Conservation (phyloP, 2,888 invertebrate species). For the Euplexia lucipara region DNA sequence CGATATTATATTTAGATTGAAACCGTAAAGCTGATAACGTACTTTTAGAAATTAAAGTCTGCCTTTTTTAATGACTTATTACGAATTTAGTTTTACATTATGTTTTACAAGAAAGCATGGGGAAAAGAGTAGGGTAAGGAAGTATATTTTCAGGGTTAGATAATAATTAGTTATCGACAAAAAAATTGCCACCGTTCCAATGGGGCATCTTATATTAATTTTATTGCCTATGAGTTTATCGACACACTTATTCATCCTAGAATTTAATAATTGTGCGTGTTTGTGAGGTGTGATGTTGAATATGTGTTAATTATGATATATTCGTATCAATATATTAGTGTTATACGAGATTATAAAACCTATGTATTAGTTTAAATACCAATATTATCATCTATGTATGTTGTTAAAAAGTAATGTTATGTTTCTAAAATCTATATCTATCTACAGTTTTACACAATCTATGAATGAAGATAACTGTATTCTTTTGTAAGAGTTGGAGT, state of each 20-base stretch:
- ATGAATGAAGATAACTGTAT: conserved; percentile 21
- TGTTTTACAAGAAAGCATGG: conserved; percentile 1
- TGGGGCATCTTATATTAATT: conserved; percentile 1
- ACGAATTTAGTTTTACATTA: neutral
- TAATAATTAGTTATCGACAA: conserved; percentile 3
- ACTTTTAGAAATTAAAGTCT: conserved; percentile 20
- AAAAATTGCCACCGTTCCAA: conserved; percentile 3
- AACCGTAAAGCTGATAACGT: conserved; percentile 6
- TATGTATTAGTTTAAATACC: conserved; percentile 18
- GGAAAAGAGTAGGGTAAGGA: neutral
- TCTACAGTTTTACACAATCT: conserved; percentile 23
- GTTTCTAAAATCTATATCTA: conserved; percentile 35
- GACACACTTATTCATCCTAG: conserved; percentile 11
- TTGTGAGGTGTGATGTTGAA: conserved; percentile 35
- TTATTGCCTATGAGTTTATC: conserved; percentile 8
- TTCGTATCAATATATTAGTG: conserved; percentile 17
- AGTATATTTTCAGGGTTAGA: conserved; percentile 6
- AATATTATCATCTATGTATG: conserved; percentile 1
- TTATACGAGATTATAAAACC: conserved; percentile 26
- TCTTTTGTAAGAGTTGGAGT: conserved; percentile 42
- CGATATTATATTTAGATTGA: conserved; percentile 25
- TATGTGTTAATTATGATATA: conserved; percentile 17
- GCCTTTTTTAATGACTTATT: neutral
- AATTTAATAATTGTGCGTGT: conserved; percentile 32
- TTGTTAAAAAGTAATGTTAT: conserved; percentile 43